Percentiles rank a stretch among this genome's conserved stretches.
Conservation (phyloP, 2,797 vertebrate genomes). For the Echeneis naucrates region DNA sequence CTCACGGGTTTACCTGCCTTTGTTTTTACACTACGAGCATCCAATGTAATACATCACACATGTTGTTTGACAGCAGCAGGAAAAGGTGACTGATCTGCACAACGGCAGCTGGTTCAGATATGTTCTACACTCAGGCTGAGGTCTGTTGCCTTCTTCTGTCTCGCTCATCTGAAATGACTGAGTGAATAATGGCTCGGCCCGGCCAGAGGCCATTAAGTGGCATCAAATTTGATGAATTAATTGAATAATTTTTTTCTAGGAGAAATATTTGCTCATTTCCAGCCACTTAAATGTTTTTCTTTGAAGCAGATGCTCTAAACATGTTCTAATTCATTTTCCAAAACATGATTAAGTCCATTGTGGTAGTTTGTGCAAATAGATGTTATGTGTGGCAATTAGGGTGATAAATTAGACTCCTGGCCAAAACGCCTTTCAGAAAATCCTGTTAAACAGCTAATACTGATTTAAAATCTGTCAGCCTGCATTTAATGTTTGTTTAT, state of each 20-base stretch:
- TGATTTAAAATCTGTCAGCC: slow-evolving; percentile 17
- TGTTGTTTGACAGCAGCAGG: not conserved
- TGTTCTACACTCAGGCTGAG: not conserved
- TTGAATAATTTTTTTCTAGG: not conserved
- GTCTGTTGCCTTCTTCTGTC: not conserved
- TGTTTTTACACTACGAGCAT: not conserved
- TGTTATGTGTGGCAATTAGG: no score
- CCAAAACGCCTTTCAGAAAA: not conserved
- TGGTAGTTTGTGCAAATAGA: not conserved
- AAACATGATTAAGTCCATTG: not conserved
- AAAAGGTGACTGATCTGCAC: not conserved
- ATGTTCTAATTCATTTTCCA: no score
- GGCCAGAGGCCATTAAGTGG: not conserved
- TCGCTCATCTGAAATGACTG: not conserved
- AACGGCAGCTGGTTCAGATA: not conserved
- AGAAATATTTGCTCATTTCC: not conserved
- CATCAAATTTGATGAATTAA: not conserved
- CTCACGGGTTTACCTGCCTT: not conserved
- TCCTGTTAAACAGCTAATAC: not conserved
- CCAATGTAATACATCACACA: not conserved
- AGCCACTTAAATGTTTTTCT: not conserved
- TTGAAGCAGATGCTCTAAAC: no score
- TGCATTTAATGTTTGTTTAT: not conserved
- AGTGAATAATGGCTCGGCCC: not conserved
- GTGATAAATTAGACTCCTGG: not conserved